Evolutionary conservation across 2,797 vertebrate species (phyloP).

Genomic region (Hoplostethus atlanticus): DNA sequence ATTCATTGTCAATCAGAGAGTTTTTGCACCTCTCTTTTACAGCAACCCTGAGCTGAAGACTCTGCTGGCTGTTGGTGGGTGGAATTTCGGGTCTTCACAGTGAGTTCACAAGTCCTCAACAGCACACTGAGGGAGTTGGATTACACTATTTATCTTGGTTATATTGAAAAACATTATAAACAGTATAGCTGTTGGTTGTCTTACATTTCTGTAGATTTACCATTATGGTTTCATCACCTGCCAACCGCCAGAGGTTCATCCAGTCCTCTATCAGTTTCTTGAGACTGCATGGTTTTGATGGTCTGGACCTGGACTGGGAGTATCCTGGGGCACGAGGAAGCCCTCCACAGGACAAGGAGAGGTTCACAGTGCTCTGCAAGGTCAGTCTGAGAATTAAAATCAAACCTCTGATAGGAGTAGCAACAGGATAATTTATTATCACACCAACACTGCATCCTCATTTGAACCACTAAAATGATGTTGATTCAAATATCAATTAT

Average conservation of each 20-base stretch:
- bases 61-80: slow-evolving; percentile 86
- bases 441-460: not conserved
- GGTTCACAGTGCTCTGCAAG: slow-evolving; percentile 81
- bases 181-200: not conserved
- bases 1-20: too few relatives aligned
- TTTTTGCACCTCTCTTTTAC: slow-evolving; percentile 4
- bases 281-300: slow-evolving; percentile 83
- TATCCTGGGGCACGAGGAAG: slow-evolving; percentile 87
- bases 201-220: slow-evolving; percentile 78
- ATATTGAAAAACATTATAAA: not conserved
- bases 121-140: not conserved
- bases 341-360: slow-evolving; percentile 80
- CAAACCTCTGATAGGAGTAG: not conserved
- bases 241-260: slow-evolving; percentile 82
- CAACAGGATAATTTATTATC: not conserved
- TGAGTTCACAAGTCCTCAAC: slow-evolving; percentile 64
- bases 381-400: slow-evolving; percentile 53
- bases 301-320: slow-evolving; percentile 89
- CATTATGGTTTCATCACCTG: slow-evolving; percentile 74
- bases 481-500: not conserved
- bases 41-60: slow-evolving; percentile 86
- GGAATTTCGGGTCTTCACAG: slow-evolving; percentile 86
- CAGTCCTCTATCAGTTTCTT: slow-evolving; percentile 81
- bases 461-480: not conserved
- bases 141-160: not conserved